phyloP scores from a whole-genome alignment of 2,797 vertebrate species.

The Sphaeramia orbicularis region DNA sequence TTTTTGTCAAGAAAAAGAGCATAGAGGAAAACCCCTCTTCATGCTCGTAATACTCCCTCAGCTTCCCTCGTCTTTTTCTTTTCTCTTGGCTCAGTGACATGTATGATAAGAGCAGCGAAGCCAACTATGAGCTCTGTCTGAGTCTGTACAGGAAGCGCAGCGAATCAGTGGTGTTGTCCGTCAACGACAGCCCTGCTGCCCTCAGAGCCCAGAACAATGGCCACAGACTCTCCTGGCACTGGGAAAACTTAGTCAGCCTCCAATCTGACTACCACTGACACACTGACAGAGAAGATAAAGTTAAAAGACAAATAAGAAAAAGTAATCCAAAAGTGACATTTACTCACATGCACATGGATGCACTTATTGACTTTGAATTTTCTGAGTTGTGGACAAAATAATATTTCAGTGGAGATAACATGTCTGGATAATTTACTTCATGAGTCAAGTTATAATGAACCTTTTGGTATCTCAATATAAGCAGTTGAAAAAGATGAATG shows the following conservation, averaged over 20 bases:
- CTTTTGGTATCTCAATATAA: constrained; percentile 20
- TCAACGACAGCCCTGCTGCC: constrained; percentile 82
- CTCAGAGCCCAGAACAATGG: constrained; percentile 88
- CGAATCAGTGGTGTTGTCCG: constrained; percentile 87
- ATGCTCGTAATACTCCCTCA: constrained; percentile 60
- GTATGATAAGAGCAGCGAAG: constrained; percentile 88
- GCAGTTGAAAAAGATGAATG: neutral
- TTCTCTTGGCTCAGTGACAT: constrained; percentile 82
- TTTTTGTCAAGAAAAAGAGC: constrained; percentile 49
- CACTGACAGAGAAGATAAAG: constrained; percentile 75
- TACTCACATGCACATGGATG: constrained; percentile 12
- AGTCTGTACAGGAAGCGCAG: constrained; percentile 91
- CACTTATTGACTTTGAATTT: constrained; percentile 6
- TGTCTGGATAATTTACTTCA: constrained; percentile 44
- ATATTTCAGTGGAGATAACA: constrained; percentile 60
- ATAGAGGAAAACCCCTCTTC: constrained; percentile 58
- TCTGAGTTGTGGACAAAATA: constrained; percentile 34
- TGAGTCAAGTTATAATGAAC: constrained; percentile 63
- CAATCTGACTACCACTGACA: constrained; percentile 67
- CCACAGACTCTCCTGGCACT: constrained; percentile 56
- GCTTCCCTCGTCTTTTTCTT: constrained; percentile 50
- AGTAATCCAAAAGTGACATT: constrained; percentile 39
- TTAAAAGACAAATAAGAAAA: constrained; percentile 67
- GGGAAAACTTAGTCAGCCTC: constrained; percentile 85
- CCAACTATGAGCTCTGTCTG: constrained; percentile 88